Conservation (phyloP, 2,113 vertebrate genomes). For the Seriola aureovittata region DNA sequence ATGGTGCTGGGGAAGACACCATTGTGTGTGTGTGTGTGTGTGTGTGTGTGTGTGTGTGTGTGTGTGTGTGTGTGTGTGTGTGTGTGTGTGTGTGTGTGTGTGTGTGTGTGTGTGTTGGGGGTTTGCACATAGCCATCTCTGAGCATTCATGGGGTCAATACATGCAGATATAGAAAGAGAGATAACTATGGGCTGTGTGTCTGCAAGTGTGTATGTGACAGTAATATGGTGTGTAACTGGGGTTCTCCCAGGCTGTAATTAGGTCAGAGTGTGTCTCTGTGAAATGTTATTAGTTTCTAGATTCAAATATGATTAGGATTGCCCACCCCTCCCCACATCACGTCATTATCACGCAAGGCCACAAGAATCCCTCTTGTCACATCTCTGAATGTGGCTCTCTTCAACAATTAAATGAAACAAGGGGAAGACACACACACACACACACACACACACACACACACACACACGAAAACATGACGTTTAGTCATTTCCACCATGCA, state of each 20-base stretch:
- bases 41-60: conserved; percentile 1
- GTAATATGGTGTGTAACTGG: conserved; percentile 41
- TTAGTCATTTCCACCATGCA: conserved; percentile 29
- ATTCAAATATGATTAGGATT: conserved; percentile 61
- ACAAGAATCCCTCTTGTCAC: conserved; percentile 42
- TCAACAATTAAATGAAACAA: conserved; percentile 41
- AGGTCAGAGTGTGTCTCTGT: conserved; percentile 61
- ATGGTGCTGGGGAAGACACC: conserved; percentile 41
- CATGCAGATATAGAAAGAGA: conserved; percentile 15
- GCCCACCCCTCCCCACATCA: background rate
- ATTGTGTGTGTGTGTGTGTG: conserved; percentile 24
- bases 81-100: conserved; percentile 1
- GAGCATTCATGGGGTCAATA: conserved; percentile 12
- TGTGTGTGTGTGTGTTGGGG: background rate
- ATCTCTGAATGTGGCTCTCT: conserved; percentile 23
- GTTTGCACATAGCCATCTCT: background rate
- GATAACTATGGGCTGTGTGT: background rate
- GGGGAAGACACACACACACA: background rate
- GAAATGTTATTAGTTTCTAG: conserved; percentile 64
- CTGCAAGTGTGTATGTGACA: conserved; percentile 9
- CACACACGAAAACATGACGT: background rate
- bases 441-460: background rate
- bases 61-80: background rate
- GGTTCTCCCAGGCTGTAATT: conserved; percentile 61
- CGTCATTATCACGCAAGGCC: conserved; percentile 37